Percentiles rank a stretch among this genome's conserved stretches.
phyloP scores from a whole-genome alignment of 2,113 vertebrate species.

The Laticauda colubrina region DNA sequence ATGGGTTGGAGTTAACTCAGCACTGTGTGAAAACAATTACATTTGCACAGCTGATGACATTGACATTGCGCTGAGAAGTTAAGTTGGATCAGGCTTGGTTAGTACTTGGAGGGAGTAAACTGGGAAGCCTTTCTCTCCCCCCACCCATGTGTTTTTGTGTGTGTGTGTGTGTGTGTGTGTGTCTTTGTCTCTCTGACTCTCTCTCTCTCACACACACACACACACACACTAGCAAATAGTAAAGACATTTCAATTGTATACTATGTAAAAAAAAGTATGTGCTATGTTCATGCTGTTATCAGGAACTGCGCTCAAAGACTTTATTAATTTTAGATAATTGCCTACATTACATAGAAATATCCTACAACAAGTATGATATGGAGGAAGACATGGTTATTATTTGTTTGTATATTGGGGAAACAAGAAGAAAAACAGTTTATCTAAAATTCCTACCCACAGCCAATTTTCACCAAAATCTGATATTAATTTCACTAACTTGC shows the following conservation, averaged over 20 bases:
- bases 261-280: background rate
- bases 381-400: background rate
- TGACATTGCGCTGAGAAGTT: background rate
- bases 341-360: background rate
- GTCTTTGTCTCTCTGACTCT: too few species aligned
- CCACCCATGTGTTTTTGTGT: too few species aligned
- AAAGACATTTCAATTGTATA: background rate
- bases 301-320: background rate
- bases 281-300: background rate
- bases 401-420: background rate
- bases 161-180: too few species aligned
- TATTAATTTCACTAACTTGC: background rate
- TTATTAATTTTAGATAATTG: background rate
- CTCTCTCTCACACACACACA: too few species aligned
- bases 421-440: background rate
- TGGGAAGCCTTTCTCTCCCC: background rate
- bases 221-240: background rate
- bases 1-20: background rate
- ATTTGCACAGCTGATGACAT: background rate
- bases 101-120: background rate
- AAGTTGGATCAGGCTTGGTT: background rate
- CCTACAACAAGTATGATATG: background rate
- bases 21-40: background rate
- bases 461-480: background rate
- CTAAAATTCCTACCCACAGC: background rate